Evolutionary conservation across 1,140 invertebrate genomes (phyloP).

Genomic region (Bombus waltoni): DNA sequence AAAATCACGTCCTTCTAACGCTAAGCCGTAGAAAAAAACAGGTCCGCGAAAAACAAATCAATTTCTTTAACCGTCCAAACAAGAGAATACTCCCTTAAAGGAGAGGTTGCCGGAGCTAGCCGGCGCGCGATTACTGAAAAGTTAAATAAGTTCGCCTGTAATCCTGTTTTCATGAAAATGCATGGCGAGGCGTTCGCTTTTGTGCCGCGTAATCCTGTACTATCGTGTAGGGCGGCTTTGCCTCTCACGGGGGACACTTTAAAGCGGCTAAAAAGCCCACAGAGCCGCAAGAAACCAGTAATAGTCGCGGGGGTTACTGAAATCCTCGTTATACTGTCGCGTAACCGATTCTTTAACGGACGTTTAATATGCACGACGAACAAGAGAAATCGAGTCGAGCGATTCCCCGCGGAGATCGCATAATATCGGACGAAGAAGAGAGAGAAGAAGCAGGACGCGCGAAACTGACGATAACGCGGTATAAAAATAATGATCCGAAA

Average conservation of each 20-base stretch:
- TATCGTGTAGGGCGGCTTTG: background rate
- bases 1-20: background rate
- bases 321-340: conserved; percentile 21
- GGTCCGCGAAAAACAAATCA: background rate
- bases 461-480: background rate
- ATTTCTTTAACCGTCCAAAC: background rate
- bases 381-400: background rate
- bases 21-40: background rate
- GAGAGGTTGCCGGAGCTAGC: background rate
- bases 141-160: conserved; percentile 44
- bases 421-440: background rate
- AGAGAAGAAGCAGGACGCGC: background rate
- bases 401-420: background rate
- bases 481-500: conserved; percentile 29
- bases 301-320: conserved; percentile 31
- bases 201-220: conserved; percentile 36
- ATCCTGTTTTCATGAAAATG: conserved; percentile 49
- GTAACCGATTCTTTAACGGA: conserved; percentile 26
- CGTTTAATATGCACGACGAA: conserved; percentile 15
- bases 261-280: conserved; percentile 23
- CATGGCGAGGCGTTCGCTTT: conserved; percentile 25
- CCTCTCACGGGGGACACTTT: conserved; percentile 27
- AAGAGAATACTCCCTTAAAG: background rate
- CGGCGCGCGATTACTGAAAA: conserved; percentile 25
- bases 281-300: conserved; percentile 24